A percentile compares a stretch with the other conserved stretches of the same genome.
Evolutionary conservation across 2,113 vertebrate species (phyloP).

Genomic region (Thalassoma bifasciatum): DNA sequence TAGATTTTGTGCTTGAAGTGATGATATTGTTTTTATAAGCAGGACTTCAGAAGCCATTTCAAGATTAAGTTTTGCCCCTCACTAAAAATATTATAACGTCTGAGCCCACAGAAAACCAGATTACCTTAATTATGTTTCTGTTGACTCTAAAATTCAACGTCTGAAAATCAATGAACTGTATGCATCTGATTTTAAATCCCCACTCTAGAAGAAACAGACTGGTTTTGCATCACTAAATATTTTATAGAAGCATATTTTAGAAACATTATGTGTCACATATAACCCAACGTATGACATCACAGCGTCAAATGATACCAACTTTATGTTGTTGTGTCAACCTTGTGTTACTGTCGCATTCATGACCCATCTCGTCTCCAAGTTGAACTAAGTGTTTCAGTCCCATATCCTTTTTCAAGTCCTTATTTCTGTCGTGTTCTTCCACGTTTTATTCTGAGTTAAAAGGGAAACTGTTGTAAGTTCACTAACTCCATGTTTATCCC

Average conservation of each 20-base stretch:
- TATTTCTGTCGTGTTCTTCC: conserved; percentile 34
- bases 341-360: conserved; percentile 37
- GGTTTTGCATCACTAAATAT: neutral
- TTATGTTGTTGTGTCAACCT: neutral
- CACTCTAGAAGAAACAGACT: neutral
- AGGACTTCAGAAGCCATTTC: conserved; percentile 31
- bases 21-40: conserved; percentile 13
- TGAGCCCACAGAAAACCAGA: conserved; percentile 15
- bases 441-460: conserved; percentile 80
- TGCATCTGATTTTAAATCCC: neutral
- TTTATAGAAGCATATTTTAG: neutral
- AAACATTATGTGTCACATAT: neutral
- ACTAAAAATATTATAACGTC: conserved; percentile 23
- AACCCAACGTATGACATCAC: neutral
- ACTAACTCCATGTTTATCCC: conserved; percentile 51
- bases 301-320: neutral
- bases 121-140: conserved; percentile 32
- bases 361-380: conserved; percentile 39
- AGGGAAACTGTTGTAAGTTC: conserved; percentile 81
- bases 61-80: conserved; percentile 30
- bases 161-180: neutral
- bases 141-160: conserved; percentile 30
- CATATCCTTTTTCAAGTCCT: conserved; percentile 36
- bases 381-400: conserved; percentile 33
- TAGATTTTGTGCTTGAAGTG: conserved; percentile 12